phyloP scores from a whole-genome alignment of 1,140 invertebrate species.

The Pygmarrhopalites habei region DNA sequence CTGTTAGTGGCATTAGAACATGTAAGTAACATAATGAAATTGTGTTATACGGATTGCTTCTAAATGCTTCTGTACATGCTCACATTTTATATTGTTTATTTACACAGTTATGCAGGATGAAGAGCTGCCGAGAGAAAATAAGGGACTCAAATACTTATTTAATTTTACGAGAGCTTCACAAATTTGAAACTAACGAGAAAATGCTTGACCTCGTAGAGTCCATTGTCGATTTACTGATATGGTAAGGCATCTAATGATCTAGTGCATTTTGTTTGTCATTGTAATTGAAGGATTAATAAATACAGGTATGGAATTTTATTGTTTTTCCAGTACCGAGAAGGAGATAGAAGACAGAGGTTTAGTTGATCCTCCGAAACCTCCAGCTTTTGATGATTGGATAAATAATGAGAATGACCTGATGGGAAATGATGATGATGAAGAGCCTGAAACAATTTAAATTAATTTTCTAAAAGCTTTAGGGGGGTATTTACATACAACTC shows the following conservation, averaged over 20 bases:
- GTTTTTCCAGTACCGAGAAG: not conserved
- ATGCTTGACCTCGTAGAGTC: not conserved
- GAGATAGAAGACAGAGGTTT: not conserved
- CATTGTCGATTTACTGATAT: constrained; percentile 8
- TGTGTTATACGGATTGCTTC: not conserved
- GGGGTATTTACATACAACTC: no score
- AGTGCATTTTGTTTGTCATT: not conserved
- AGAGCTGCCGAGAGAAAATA: constrained; percentile 1
- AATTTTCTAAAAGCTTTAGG: no score
- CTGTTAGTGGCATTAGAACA: not conserved
- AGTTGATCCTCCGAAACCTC: constrained; percentile 2
- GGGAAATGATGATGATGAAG: not conserved
- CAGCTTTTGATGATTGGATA: constrained; percentile 2
- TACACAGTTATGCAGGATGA: constrained; percentile 3
- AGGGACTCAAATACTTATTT: constrained; percentile 12
- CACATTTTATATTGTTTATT: not conserved
- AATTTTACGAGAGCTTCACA: constrained; percentile 13
- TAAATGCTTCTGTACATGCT: not conserved
- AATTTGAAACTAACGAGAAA: constrained; percentile 3
- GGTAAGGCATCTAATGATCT: constrained; percentile 1
- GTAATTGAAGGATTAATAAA: not conserved
- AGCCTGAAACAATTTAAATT: no score
- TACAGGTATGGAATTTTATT: not conserved
- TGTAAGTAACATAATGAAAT: constrained; percentile 2
- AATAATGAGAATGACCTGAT: not conserved